Evolutionary conservation across 2,797 vertebrate genomes (phyloP).

Genomic region (Neopelma chrysocephalum): DNA sequence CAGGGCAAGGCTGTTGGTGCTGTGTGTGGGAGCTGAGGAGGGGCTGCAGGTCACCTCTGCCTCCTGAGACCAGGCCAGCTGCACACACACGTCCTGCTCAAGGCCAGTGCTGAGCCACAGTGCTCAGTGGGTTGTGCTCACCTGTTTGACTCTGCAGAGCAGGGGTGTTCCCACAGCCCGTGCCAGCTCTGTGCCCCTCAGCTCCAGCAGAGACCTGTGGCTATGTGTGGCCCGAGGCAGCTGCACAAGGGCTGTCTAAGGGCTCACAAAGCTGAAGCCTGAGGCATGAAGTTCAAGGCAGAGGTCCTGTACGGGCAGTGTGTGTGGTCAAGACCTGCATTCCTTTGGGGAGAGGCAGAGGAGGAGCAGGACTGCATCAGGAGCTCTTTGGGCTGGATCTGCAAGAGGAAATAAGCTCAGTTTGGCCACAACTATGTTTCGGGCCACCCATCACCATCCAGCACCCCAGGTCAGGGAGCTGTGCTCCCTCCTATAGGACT

Average conservation of each 20-base stretch:
- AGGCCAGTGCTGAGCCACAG: not conserved
- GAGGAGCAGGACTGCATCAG: not conserved
- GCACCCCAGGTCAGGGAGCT: not conserved
- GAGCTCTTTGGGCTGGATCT: not conserved
- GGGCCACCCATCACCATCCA: not conserved
- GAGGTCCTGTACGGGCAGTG: not conserved
- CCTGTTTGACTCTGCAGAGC: not conserved
- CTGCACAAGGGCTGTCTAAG: not conserved
- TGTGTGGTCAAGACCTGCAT: conserved; percentile 10
- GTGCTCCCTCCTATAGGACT: not conserved
- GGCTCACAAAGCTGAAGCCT: not conserved
- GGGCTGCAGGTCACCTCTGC: not conserved
- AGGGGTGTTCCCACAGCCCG: not conserved
- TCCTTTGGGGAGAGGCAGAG: not conserved
- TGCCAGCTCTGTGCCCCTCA: not conserved
- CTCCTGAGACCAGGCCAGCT: not conserved
- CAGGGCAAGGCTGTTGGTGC: not conserved
- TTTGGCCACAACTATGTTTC: not conserved
- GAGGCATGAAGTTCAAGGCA: not conserved
- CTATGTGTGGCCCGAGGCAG: conserved; percentile 18
- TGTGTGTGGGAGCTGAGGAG: not conserved
- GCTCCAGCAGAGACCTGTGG: not conserved
- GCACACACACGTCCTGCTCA: not conserved
- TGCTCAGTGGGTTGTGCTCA: not conserved
- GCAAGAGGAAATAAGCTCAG: not conserved